Percentiles rank a stretch among this genome's conserved stretches.
phyloP scores from a whole-genome alignment of 1,140 invertebrate genomes.

The fruit fly (Drosophila melanogaster) region Release_6_plus_ISO1_MT NT_033777.3:28639001-28639500 shows the following conservation, averaged over 20 bases:
- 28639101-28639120: background rate
- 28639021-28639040: background rate
- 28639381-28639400: conserved; percentile 27
- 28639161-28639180: background rate
- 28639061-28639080: conserved; percentile 14
- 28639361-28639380: conserved; percentile 59
- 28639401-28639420: conserved; percentile 27
- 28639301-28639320: conserved; percentile 9
- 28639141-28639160: background rate
- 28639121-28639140: background rate
- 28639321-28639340: conserved; percentile 70
- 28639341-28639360: conserved; percentile 56
- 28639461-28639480: conserved; percentile 71
- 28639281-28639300: conserved; percentile 11
- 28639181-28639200: conserved; percentile 3
- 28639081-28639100: conserved; percentile 9
- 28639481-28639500: conserved; percentile 63
- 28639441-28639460: conserved; percentile 72
- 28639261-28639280: conserved; percentile 17
- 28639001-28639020: too few relatives aligned
- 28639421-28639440: conserved; percentile 63
- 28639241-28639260: background rate
- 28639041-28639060: background rate
- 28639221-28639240: conserved; percentile 1
- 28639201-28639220: conserved; percentile 67